Evolutionary conservation across 2,797 vertebrate species (phyloP), one percentile per base, ranked within the genome.

Genomic region (Spinibarbus caldwelli): DNA sequence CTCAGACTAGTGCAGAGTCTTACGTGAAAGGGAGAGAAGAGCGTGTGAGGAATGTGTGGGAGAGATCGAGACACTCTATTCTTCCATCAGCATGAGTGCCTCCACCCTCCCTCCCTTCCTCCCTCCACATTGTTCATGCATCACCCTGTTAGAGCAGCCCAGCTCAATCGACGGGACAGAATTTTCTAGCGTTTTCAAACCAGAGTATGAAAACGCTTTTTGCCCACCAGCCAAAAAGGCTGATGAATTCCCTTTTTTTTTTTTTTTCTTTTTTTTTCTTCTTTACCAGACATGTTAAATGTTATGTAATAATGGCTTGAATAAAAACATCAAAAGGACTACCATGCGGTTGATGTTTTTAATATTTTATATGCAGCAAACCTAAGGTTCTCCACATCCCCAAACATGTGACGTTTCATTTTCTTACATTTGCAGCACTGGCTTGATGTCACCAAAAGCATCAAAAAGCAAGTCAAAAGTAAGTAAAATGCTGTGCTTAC

Each of bases 381-480:
- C 3, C 4, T 19, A 38, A 68, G 23, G 34, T 52, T n/a, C 0
- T 68, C 21, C 31, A 41, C 21, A 11, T 73, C 17, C 17, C 5
- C 17, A 49, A 75, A 62, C 23, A 10, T 71, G 7, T 47, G 7
- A 0, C 12, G 0, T 26, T 1, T 52, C 29, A 0, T 57, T 0
- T 15, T 84, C 82, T 7, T 86, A 4, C 57, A 11, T 31, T 93
- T 93, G 78, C 94, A 99, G 98, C 98, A 99, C 86, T 99, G 98
- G 98, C 92, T 99, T 87, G 98, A 99, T 87, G 95, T 97, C 67
- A 98, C 98, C 66, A 99, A 99, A 94, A 99, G 98, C 92, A 99
- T 99, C 88, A 99, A 98, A 95, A 99, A 99, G 76, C 98, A 99
- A 96, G 98, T 99, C 29, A 98, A 99, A 97, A 99, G 98, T 99